Evolutionary conservation across 53 echinoderm and acorn worm species (phyloP).

Genomic region (Holothuria leucospilota): DNA sequence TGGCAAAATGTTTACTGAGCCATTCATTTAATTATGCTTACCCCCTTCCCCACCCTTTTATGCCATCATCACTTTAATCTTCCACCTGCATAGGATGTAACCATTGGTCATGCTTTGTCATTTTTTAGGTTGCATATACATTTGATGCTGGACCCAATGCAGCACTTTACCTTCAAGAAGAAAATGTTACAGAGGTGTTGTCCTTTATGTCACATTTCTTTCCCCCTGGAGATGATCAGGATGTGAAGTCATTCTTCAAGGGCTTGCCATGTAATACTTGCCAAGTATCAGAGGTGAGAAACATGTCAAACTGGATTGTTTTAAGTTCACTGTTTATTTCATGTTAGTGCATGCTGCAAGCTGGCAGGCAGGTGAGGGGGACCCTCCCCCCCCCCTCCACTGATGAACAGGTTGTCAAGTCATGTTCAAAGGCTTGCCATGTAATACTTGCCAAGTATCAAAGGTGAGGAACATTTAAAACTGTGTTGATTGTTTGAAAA

Average conservation of each 20-base stretch:
- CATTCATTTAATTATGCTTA: no score
- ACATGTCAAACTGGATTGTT: not conserved
- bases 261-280: slow-evolving; percentile 64
- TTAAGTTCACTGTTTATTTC: no score
- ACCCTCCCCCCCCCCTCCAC: slow-evolving; percentile 42
- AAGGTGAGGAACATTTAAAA: slow-evolving; percentile 29
- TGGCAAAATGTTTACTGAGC: no score
- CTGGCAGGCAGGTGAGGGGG: no score
- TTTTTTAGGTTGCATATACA: slow-evolving; percentile 81
- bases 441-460: slow-evolving; percentile 26
- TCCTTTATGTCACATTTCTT: slow-evolving; percentile 81
- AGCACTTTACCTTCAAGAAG: slow-evolving; percentile 75
- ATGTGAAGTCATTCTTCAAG: slow-evolving; percentile 68
- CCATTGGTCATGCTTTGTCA: no score
- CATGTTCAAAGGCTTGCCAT: slow-evolving; percentile 73
- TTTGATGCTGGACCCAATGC: slow-evolving; percentile 99
- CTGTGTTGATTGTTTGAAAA: no score
- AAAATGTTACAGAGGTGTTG: slow-evolving; percentile 74
- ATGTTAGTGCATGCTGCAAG: no score
- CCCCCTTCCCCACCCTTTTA: no score
- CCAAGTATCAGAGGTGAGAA: slow-evolving; percentile 58
- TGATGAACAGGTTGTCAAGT: slow-evolving; percentile 39
- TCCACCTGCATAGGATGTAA: no score
- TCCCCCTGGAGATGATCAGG: slow-evolving; percentile 59
- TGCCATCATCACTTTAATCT: no score